A percentile compares a stretch with the other conserved stretches of the same genome.
Conservation (phyloP, 2,888 invertebrate species). For the Globia sparganii region DNA sequence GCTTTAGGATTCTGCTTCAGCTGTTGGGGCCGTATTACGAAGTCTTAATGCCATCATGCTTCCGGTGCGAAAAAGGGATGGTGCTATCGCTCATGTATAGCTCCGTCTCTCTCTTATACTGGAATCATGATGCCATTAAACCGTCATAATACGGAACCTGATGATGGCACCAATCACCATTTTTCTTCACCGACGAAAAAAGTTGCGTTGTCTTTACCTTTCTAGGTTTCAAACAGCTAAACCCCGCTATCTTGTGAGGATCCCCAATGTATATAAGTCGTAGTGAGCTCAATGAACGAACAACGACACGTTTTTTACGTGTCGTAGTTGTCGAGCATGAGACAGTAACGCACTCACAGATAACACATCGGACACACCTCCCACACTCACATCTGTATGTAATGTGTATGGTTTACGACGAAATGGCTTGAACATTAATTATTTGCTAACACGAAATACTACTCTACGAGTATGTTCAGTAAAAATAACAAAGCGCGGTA, state of each 20-base stretch:
- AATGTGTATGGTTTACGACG: background rate
- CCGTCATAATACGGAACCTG: background rate
- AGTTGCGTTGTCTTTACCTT: background rate
- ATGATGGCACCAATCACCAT: background rate
- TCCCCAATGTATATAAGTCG: background rate
- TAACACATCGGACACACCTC: slow-evolving; percentile 25
- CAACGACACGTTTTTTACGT: slow-evolving; percentile 4
- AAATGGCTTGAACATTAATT: slow-evolving; percentile 27
- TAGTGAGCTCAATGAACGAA: slow-evolving; percentile 9
- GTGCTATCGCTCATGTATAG: background rate
- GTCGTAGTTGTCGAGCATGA: background rate
- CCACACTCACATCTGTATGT: background rate
- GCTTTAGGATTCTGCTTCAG: background rate
- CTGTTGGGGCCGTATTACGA: background rate
- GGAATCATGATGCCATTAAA: background rate
- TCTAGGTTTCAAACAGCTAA: background rate
- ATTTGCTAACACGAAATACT: slow-evolving; percentile 27
- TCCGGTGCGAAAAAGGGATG: background rate
- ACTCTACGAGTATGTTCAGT: slow-evolving; percentile 1
- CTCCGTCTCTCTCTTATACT: background rate
- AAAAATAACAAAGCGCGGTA: background rate
- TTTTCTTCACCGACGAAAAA: background rate
- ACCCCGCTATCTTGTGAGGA: background rate
- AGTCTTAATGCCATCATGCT: background rate
- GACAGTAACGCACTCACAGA: slow-evolving; percentile 43